Base-by-base conservation (phyloP, 2,113 vertebrate species). In the Takifugu flavidus region DNA sequence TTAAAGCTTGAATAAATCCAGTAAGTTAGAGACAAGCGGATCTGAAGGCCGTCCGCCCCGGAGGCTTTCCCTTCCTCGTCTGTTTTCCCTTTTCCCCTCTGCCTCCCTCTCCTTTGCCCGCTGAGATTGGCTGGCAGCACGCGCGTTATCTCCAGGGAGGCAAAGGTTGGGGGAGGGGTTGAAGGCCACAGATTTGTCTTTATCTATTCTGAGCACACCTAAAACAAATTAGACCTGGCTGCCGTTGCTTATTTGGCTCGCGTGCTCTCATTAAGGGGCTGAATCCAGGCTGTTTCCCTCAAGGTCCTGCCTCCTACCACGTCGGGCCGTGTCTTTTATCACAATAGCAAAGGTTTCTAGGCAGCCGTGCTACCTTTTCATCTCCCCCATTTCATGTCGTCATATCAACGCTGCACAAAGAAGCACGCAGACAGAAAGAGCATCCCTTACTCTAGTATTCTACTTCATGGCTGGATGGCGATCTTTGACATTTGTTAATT, bases 151-250 rank as follows among this genome's bases (percentile, higher is more conserved):
- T 90, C 86, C 82, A 72, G 86, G 88, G 89, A 90, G 78, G 88
- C 87, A 88, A 88, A 89, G 88, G 88, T 87, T 89, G 84, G 75
- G 73, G 75, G 69, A 53, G 65, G 74, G 76, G 80, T 76, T 62
- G 77, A 84, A 84, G 85, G 82, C 84, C 89, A 88, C 88, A 89
- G 86, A 89, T 89, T 89, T 84, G 72, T 84, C 84, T 87, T 91
- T 91, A 91, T 91, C 90, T 91, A 91, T 90, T 91, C 90, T 74
- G 78, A 88, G 89, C 89, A 91, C 89, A 89, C 89, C 88, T 89
- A 90, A 90, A 89, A 91, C 89, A 91, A 91, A 91, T 91, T 91
- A 90, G 89, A 85, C 80, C 84, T 81, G 85, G 85, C 84, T 79
- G 78, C 78, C 72, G 67, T 79, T 80, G 83, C 83, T 79, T 87